phyloP scores from a whole-genome alignment of 2,797 vertebrate genomes.

The Manis javanica region DNA sequence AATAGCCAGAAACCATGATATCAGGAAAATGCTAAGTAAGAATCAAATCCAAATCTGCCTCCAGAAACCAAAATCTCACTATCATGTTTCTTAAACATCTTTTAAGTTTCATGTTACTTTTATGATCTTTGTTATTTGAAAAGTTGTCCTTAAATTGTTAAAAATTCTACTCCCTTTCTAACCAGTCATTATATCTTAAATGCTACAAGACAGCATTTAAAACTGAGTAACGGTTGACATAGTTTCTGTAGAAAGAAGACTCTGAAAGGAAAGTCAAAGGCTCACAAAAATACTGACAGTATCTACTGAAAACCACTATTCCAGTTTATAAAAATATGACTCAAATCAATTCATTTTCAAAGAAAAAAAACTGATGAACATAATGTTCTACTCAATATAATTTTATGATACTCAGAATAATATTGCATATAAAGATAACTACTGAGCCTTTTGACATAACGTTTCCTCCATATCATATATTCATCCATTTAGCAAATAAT shows the following conservation, averaged over 20 bases:
- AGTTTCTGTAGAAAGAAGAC: not conserved
- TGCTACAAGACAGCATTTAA: not conserved
- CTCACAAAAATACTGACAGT: not conserved
- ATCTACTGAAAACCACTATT: constrained; percentile 28
- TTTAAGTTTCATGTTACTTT: not conserved
- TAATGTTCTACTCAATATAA: not conserved
- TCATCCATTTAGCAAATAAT: not conserved
- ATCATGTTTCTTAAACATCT: not conserved
- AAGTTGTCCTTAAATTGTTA: not conserved
- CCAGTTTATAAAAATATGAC: not conserved
- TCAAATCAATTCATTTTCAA: not conserved
- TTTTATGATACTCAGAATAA: not conserved
- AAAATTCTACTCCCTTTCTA: not conserved
- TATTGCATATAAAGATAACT: not conserved
- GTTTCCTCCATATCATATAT: not conserved
- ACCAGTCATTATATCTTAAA: not conserved
- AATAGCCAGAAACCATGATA: not conserved
- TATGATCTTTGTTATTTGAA: not conserved
- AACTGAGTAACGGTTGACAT: not conserved
- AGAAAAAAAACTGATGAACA: not conserved
- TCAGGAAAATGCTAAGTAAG: not conserved
- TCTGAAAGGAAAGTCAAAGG: not conserved
- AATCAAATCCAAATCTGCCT: constrained; percentile 17
- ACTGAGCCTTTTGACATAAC: not conserved
- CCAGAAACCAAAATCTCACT: not conserved